Base-by-base conservation (phyloP, 2,797 vertebrate species). In the Cyprinodon diabolis region DNA sequence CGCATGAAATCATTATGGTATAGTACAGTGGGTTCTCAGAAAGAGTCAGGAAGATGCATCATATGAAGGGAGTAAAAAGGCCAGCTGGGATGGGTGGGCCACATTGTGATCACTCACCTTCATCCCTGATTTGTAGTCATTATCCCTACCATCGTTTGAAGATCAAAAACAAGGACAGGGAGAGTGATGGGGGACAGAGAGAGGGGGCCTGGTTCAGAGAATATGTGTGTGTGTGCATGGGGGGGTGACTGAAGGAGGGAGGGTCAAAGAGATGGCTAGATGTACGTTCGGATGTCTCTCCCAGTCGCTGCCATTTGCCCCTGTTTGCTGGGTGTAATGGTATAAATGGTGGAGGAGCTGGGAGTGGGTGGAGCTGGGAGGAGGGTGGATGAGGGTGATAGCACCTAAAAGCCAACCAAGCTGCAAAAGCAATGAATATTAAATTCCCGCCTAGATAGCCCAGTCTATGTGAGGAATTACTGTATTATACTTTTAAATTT, bases 391-490 rank as follows among this genome's bases (percentile, higher is more conserved):
- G 89, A 91, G 91, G 91, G 86, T 90, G 91, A 94, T 92, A 94
- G 91, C 93, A 91, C 93, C 93, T 92, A 94, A 94, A 95, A 95
- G 94, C 91, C 94, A 94, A 94, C 93, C 92, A 94, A 94, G 91
- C 93, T 94, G 91, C 93, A 95, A 94, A 95, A 95, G 93, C 94
- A 94, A 95, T 95, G 94, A 94, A 95, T 95, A 94, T 94, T 95
- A 95, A 94, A 95, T 94, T 92, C 91, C 89, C 88, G 91, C 90
- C 92, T 94, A 95, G 94, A 95, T 94, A 95, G 92, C 93, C 90
- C 86, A 91, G 91, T 93, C 93, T 90, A 92, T 93, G 93, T 93
- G 93, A 92, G 87, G 92, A 92, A 94, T 94, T 91, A 92, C 92
- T 90, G 93, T 94, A 94, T 95, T 94, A 93, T 94, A 94, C 94